Percentiles rank a stretch among this genome's conserved stretches.
Evolutionary conservation across 2,113 vertebrate genomes (phyloP).

Genomic region (Clarias batrachus): DNA sequence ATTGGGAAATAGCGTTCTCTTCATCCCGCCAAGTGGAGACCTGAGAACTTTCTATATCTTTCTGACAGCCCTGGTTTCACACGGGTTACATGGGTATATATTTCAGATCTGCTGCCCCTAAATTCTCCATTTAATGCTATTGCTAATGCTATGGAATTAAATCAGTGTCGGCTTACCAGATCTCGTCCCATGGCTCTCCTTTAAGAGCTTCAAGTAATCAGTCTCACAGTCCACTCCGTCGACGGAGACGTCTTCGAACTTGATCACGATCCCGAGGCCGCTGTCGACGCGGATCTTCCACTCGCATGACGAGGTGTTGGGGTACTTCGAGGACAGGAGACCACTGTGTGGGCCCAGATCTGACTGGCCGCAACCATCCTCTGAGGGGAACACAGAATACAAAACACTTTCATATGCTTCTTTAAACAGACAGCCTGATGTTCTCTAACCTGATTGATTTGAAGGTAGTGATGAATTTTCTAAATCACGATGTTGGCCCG

Average conservation of each 20-base stretch:
- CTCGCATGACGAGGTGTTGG: constrained; percentile 80
- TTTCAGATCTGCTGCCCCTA: background rate
- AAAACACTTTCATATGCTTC: background rate
- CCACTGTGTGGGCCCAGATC: constrained; percentile 80
- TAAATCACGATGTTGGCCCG: background rate
- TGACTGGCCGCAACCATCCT: constrained; percentile 79
- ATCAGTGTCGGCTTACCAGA: constrained; percentile 49
- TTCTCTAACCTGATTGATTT: background rate
- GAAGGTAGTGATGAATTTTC: background rate
- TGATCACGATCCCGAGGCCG: constrained; percentile 76
- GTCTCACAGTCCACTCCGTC: constrained; percentile 77
- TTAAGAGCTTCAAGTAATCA: constrained; percentile 75
- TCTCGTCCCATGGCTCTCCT: constrained; percentile 54
- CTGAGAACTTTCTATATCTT: background rate
- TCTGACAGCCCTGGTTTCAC: background rate
- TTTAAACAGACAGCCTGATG: background rate
- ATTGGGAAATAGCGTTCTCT: background rate
- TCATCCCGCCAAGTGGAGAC: background rate
- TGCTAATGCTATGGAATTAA: background rate
- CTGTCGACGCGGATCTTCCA: constrained; percentile 75
- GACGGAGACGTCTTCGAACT: constrained; percentile 81
- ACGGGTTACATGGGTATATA: background rate
- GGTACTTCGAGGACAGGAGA: constrained; percentile 80
- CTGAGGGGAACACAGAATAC: constrained; percentile 56
- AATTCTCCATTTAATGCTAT: background rate